Conservation (phyloP, 2,113 vertebrate genomes). For the Prietella phreatophila region DNA sequence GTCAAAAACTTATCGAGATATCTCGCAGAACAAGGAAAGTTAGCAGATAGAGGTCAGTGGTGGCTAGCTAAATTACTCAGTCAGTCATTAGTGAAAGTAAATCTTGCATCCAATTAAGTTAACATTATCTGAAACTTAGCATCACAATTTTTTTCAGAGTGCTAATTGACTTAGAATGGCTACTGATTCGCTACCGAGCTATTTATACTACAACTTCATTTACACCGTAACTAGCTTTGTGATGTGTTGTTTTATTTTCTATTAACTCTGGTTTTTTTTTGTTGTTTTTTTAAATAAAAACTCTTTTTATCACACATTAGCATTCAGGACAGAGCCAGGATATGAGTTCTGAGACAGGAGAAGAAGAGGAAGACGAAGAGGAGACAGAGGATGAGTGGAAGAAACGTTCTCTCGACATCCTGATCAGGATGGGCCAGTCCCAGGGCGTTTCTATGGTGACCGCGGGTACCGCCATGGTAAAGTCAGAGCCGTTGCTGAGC, state of each 20-base stretch:
- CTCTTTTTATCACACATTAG: not conserved
- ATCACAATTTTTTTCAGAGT: not conserved
- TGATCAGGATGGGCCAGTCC: conserved; percentile 78
- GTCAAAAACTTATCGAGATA: not conserved
- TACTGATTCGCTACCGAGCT: not conserved
- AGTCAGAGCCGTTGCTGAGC: conserved; percentile 70
- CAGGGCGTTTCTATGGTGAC: conserved; percentile 59
- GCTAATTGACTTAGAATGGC: not conserved
- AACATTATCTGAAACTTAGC: not conserved
- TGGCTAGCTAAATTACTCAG: not conserved
- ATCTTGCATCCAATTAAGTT: not conserved
- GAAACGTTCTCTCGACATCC: conserved; percentile 79
- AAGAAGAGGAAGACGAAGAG: conserved; percentile 63
- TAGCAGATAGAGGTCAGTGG: not conserved
- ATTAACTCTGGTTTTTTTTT: no score
- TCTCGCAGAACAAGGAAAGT: not conserved
- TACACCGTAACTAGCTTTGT: not conserved
- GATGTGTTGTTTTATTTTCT: not conserved
- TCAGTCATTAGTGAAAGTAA: not conserved
- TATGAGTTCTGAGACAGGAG: conserved; percentile 62
- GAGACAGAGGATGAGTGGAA: conserved; percentile 55
- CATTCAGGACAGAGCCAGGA: conserved; percentile 6
- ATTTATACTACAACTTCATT: not conserved
- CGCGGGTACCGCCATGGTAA: conserved; percentile 59
- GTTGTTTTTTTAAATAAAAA: not conserved